Evolutionary conservation across 2,797 vertebrate species (phyloP).

Genomic region (Galagoides demidoff): DNA sequence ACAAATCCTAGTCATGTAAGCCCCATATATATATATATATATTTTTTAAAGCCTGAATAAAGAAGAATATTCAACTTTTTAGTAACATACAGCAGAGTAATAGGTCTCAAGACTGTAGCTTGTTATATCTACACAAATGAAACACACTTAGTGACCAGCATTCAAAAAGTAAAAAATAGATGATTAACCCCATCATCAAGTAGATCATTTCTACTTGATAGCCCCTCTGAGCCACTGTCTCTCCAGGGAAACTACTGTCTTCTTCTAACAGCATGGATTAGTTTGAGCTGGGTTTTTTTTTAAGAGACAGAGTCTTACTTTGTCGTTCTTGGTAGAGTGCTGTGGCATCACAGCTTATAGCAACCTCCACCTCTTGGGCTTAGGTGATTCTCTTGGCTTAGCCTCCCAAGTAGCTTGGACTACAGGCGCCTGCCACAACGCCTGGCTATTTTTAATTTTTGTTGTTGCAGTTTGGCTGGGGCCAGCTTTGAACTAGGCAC

Average conservation of each 20-base stretch:
- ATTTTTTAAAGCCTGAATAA: background rate
- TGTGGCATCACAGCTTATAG: no score
- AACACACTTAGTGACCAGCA: background rate
- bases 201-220: background rate
- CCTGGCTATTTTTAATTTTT: no score
- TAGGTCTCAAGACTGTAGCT: background rate
- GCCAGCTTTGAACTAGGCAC: no score
- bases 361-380: no score
- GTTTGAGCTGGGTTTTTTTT: background rate
- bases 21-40: background rate
- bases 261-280: background rate
- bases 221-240: background rate
- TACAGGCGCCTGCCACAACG: no score
- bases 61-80: constrained; percentile 15
- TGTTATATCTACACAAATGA: background rate
- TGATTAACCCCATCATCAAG: background rate
- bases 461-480: no score
- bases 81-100: constrained; percentile 2
- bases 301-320: no score
- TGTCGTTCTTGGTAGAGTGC: no score
- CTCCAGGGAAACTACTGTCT: background rate
- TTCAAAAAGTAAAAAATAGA: background rate
- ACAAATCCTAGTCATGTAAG: constrained; percentile 2
- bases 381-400: no score
- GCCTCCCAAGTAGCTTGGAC: no score